A percentile compares a stretch with the other conserved stretches of the same genome.
phyloP scores from a whole-genome alignment of 2,797 vertebrate genomes.

The Otus scops region DNA sequence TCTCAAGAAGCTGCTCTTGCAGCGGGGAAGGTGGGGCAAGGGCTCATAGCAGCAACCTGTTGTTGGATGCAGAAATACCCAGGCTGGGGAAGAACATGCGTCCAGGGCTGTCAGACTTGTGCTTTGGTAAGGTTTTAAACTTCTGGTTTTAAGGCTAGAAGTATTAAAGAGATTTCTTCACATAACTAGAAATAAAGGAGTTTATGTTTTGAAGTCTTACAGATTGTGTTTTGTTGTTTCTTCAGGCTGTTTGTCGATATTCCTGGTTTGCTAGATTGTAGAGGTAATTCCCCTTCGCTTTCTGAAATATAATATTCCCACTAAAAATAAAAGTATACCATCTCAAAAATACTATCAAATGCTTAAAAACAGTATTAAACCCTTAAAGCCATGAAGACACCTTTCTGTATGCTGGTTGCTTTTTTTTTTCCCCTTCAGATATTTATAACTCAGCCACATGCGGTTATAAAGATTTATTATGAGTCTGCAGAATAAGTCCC shows the following conservation, averaged over 20 bases:
- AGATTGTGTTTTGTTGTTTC: not conserved
- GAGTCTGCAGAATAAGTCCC: constrained; percentile 84
- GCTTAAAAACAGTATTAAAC: not conserved
- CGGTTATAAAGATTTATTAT: constrained; percentile 89
- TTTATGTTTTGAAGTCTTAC: not conserved
- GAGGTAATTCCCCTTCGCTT: not conserved
- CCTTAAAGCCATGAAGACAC: constrained; percentile 66
- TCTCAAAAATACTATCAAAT: not conserved
- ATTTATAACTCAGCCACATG: constrained; percentile 83
- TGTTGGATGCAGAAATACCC: no score
- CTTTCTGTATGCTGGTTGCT: constrained; percentile 63
- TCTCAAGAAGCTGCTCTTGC: not conserved
- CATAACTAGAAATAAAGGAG: not conserved
- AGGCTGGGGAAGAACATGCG: not conserved
- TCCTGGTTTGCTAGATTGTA: not conserved
- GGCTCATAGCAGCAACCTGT: not conserved
- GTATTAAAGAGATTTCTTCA: not conserved
- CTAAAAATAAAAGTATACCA: not conserved
- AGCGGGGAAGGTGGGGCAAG: fast-evolving
- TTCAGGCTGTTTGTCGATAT: not conserved
- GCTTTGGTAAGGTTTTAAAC: not conserved
- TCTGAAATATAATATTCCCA: not conserved
- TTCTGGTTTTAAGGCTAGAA: not conserved
- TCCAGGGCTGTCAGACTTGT: not conserved
- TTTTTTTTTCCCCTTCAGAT: constrained; percentile 80